Conservation (phyloP, 1,140 invertebrate species). For the Geopemphigus sp. region DNA sequence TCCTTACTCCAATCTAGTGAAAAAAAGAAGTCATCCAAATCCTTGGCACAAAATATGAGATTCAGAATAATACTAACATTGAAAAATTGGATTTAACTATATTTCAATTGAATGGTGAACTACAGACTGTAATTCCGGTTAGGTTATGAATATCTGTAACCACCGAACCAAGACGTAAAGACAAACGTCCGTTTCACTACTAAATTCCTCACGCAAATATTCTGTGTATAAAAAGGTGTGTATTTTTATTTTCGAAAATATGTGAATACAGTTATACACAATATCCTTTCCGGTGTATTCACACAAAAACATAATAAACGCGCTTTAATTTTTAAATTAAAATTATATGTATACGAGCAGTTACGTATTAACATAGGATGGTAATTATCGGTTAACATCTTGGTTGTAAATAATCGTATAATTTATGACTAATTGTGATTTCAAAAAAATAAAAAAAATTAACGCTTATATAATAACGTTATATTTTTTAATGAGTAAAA, state of each 20-base stretch:
- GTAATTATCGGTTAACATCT: background rate
- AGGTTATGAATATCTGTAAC: background rate
- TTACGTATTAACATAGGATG: background rate
- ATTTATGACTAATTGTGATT: background rate
- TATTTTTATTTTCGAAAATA: background rate
- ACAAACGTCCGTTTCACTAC: background rate
- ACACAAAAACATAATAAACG: background rate
- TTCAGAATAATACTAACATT: background rate
- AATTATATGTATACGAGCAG: background rate
- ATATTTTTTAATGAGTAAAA: too few species aligned
- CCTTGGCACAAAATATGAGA: background rate
- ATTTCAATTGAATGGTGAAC: background rate
- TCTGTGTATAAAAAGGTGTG: background rate
- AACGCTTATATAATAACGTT: too few species aligned
- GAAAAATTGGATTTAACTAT: background rate
- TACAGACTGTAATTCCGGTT: conserved; percentile 31
- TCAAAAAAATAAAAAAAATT: too few species aligned
- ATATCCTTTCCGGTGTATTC: background rate
- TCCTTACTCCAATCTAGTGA: background rate
- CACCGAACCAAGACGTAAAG: conserved; percentile 14
- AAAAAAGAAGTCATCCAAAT: background rate
- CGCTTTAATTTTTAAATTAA: background rate
- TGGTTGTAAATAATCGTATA: background rate
- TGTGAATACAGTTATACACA: background rate
- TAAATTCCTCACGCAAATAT: background rate